phyloP scores from a whole-genome alignment of 2,888 invertebrate genomes.

The Pecten maximus region DNA sequence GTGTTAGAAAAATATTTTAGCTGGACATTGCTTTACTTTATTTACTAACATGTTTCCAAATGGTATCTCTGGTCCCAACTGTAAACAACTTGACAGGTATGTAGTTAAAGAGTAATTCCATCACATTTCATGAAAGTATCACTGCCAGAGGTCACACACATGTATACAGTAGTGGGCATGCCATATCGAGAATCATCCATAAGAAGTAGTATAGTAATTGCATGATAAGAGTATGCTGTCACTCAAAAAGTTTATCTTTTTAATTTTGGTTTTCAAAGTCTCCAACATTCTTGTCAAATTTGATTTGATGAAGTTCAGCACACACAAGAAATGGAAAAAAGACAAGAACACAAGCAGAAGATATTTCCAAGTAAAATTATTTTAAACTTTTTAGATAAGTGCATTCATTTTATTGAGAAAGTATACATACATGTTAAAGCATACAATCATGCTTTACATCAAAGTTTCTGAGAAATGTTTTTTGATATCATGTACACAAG shows the following conservation, averaged over 20 bases:
- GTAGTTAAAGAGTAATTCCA: too few species aligned
- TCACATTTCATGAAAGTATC: not conserved
- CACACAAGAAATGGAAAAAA: not conserved
- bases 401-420: not conserved
- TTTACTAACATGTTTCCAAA: too few species aligned
- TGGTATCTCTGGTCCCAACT: too few species aligned
- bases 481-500: not conserved
- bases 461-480: not conserved
- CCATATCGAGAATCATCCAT: not conserved
- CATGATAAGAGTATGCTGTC: slow-evolving; percentile 23
- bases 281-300: not conserved
- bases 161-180: not conserved
- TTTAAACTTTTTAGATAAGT: not conserved
- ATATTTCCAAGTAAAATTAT: not conserved
- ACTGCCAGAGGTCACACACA: not conserved
- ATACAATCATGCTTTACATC: not conserved
- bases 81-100: too few species aligned
- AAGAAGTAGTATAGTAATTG: not conserved
- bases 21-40: too few species aligned
- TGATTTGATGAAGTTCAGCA: not conserved
- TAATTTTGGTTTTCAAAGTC: not conserved
- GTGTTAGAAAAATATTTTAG: too few species aligned
- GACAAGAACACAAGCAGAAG: not conserved
- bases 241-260: not conserved
- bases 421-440: not conserved